Evolutionary conservation across 1,140 invertebrate species (phyloP).

Genomic region (Drosophila burlai): DNA sequence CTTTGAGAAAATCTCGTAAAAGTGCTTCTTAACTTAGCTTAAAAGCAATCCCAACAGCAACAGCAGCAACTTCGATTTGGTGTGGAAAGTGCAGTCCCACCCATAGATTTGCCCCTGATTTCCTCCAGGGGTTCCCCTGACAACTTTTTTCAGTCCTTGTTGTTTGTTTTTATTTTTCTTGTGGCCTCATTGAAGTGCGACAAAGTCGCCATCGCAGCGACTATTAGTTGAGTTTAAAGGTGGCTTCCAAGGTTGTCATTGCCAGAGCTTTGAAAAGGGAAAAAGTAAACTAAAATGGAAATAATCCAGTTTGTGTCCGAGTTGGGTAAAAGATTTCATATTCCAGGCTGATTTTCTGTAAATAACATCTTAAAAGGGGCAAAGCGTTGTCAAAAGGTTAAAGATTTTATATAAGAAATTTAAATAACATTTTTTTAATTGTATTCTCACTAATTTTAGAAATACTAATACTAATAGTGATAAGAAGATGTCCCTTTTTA

Average conservation of each 20-base stretch:
- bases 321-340: too few species aligned
- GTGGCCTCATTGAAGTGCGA: constrained; percentile 47
- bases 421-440: too few species aligned
- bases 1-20: constrained; percentile 67
- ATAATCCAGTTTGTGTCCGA: constrained; percentile 3
- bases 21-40: constrained; percentile 79
- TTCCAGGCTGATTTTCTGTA: background rate
- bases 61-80: constrained; percentile 60
- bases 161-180: constrained; percentile 42
- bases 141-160: constrained; percentile 52
- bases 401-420: background rate
- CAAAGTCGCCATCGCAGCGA: constrained; percentile 58
- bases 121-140: constrained; percentile 11
- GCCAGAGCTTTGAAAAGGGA: background rate
- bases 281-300: background rate
- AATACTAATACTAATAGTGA: background rate
- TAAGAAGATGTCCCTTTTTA: too few species aligned
- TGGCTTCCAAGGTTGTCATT: constrained; percentile 32
- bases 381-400: background rate
- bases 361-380: background rate
- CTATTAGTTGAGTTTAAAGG: constrained; percentile 59
- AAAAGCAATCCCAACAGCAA: constrained; percentile 66
- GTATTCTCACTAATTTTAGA: background rate
- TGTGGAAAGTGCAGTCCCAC: constrained; percentile 54
- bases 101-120: constrained; percentile 1